Conservation (phyloP, 2,797 vertebrate genomes). For the Darevskia nairensis region DNA sequence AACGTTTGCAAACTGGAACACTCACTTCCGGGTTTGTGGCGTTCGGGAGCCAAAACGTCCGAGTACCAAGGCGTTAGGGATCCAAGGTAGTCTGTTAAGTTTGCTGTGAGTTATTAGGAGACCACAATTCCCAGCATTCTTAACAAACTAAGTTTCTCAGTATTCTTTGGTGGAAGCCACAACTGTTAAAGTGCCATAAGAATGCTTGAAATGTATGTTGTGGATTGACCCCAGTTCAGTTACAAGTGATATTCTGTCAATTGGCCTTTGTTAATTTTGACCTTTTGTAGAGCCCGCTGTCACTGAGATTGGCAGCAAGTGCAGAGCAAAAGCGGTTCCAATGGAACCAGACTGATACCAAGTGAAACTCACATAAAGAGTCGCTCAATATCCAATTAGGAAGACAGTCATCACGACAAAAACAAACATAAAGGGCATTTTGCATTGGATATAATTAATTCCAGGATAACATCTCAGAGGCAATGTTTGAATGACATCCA, state of each 20-base stretch:
- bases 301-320: slow-evolving; percentile 45
- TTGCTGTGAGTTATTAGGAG: no score
- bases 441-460: slow-evolving; percentile 51
- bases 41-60: no score
- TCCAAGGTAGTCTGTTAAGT: no score
- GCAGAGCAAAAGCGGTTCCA: neutral
- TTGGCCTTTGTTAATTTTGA: slow-evolving; percentile 41
- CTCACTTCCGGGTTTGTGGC: no score
- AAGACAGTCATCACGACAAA: slow-evolving; percentile 51
- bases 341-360: slow-evolving; percentile 9
- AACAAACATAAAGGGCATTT: slow-evolving; percentile 38
- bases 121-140: no score
- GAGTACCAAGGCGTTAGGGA: no score
- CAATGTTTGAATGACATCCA: slow-evolving; percentile 36
- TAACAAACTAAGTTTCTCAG: no score
- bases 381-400: slow-evolving; percentile 52
- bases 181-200: no score
- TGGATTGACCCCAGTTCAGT: neutral
- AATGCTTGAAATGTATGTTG: no score
- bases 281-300: slow-evolving; percentile 35
- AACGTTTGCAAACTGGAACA: no score
- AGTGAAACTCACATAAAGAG: slow-evolving; percentile 32
- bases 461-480: slow-evolving; percentile 57
- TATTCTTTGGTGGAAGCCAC: no score
- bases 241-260: fast-evolving